phyloP scores from a whole-genome alignment of 2,113 vertebrate genomes.

The Syngnathus typhle region DNA sequence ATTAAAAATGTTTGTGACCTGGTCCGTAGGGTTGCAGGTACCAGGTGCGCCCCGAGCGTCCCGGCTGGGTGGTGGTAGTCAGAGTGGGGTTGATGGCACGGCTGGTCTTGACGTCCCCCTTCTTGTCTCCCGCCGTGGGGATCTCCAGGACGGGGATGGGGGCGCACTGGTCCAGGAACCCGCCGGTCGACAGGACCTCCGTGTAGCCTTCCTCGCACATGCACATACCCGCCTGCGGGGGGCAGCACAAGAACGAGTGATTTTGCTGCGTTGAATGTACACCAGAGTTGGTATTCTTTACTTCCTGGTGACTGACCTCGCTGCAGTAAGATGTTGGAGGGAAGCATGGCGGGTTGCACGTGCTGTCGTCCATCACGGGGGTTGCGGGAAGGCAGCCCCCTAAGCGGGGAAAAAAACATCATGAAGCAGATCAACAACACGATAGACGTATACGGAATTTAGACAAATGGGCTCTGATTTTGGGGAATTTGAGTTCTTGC shows the following conservation, averaged over 20 bases:
- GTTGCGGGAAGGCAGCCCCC: constrained; percentile 83
- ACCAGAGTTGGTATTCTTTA: not conserved
- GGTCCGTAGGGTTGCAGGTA: constrained; percentile 95
- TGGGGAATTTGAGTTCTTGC: not conserved
- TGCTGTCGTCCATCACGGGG: constrained; percentile 80
- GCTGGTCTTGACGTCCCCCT: constrained; percentile 92
- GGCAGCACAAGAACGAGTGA: constrained; percentile 36
- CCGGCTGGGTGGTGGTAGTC: constrained; percentile 75
- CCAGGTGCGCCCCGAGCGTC: constrained; percentile 84
- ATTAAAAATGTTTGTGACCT: constrained; percentile 69
- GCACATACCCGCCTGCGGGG: constrained; percentile 78
- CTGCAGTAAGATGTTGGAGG: constrained; percentile 86
- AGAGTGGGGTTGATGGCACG: constrained; percentile 87
- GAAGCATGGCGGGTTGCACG: constrained; percentile 85
- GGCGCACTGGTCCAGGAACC: constrained; percentile 85
- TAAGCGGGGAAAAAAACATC: constrained; percentile 39
- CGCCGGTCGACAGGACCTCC: constrained; percentile 83
- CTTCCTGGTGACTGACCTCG: constrained; percentile 74
- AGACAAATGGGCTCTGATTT: no score
- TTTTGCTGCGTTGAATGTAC: not conserved
- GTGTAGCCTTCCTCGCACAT: constrained; percentile 92
- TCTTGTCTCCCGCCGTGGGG: constrained; percentile 84
- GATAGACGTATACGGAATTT: not conserved
- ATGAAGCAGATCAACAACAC: not conserved
- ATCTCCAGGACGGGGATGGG: constrained; percentile 89